Evolutionary conservation across 2,113 vertebrate species (phyloP).

Genomic region (Dipodomys spectabilis): DNA sequence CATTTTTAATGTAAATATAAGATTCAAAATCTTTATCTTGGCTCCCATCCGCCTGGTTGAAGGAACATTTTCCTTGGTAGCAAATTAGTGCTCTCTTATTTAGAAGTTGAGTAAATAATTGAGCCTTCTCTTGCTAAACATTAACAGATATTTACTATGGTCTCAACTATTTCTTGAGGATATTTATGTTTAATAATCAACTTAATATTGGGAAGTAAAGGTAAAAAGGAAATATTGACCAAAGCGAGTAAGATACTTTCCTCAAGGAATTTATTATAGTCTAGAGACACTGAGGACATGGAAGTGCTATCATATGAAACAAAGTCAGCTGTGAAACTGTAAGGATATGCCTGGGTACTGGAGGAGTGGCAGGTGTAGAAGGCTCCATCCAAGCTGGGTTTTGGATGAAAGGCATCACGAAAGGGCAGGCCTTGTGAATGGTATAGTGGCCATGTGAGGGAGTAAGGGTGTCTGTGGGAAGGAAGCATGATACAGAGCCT

Average conservation of each 20-base stretch:
- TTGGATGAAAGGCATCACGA: neutral
- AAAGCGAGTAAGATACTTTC: neutral
- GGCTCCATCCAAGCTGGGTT: neutral
- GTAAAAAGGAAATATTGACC: neutral
- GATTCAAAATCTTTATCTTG: neutral
- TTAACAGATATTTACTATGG: neutral
- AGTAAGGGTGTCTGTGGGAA: neutral
- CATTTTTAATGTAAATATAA: neutral
- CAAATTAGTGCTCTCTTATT: neutral
- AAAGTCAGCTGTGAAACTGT: neutral
- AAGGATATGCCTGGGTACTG: neutral
- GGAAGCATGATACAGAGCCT: neutral
- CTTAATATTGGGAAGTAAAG: neutral
- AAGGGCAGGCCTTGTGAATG: accelerated
- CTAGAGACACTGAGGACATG: neutral
- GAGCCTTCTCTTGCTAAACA: neutral
- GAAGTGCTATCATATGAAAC: neutral
- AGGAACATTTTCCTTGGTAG: neutral
- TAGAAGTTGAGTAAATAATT: neutral
- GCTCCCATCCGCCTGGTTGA: too few relatives aligned
- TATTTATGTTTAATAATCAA: neutral
- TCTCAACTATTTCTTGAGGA: neutral
- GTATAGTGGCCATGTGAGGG: accelerated
- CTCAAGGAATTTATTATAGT: neutral
- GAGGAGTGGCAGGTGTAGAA: neutral